Conservation (phyloP, 1,140 invertebrate species). For the Atta cephalotes region DNA sequence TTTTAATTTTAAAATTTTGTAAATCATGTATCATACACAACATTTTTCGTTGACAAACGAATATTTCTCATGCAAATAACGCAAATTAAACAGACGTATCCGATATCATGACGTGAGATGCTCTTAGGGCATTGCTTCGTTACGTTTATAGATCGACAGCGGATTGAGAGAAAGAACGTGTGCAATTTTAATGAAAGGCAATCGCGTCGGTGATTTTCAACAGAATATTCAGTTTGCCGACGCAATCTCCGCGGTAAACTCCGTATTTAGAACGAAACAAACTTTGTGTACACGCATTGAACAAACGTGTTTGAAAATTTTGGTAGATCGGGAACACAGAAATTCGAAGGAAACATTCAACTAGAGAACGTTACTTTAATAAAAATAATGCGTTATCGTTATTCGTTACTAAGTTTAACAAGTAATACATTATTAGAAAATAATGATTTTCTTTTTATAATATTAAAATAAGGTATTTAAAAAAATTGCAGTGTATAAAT, state of each 20-base stretch:
- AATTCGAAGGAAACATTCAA: not conserved
- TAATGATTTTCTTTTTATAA: too few relatives aligned
- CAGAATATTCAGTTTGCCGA: slow-evolving; percentile 37
- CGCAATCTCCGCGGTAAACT: slow-evolving; percentile 15
- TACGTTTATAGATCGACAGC: slow-evolving; percentile 42
- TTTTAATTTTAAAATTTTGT: too few relatives aligned
- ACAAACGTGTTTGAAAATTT: slow-evolving; percentile 31
- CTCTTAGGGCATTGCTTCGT: not conserved
- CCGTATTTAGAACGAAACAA: slow-evolving; percentile 16
- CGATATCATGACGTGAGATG: slow-evolving; percentile 5
- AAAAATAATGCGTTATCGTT: too few relatives aligned
- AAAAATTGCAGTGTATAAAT: too few relatives aligned
- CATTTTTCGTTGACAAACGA: not conserved
- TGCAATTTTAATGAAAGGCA: slow-evolving; percentile 52
- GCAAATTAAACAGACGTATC: not conserved
- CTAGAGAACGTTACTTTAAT: too few relatives aligned
- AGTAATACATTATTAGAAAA: too few relatives aligned
- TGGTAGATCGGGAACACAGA: not conserved
- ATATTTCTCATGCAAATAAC: not conserved
- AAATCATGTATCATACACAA: too few relatives aligned
- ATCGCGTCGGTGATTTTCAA: slow-evolving; percentile 32
- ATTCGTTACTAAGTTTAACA: too few relatives aligned
- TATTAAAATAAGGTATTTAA: too few relatives aligned
- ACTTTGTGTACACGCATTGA: not conserved
- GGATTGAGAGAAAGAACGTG: slow-evolving; percentile 24